Evolutionary conservation across 1,140 invertebrate species (phyloP).

Genomic region (Brachionus rubens): DNA sequence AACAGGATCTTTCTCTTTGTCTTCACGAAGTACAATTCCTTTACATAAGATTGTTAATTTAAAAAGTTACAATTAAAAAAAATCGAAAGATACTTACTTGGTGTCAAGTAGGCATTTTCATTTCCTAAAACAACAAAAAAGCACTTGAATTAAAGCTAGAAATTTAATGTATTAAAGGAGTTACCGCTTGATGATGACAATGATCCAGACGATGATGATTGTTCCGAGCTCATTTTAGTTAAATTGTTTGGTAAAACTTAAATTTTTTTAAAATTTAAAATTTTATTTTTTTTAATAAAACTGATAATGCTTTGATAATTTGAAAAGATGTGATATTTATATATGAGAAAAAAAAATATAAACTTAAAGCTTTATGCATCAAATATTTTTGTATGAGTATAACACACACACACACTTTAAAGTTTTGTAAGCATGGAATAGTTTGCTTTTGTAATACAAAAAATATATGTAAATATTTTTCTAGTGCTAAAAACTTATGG

Average conservation of each 20-base stretch:
- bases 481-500: too few species aligned
- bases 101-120: not conserved
- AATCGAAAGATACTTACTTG: not conserved
- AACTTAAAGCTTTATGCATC: constrained; percentile 3
- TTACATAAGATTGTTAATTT: too few species aligned
- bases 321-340: constrained; percentile 37
- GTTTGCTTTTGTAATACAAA: constrained; percentile 26
- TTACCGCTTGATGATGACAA: not conserved
- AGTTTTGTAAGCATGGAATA: constrained; percentile 22
- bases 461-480: too few species aligned
- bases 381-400: constrained; percentile 28
- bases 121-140: not conserved
- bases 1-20: not conserved
- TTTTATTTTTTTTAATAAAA: not conserved
- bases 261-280: not conserved
- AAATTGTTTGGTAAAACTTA: too few species aligned
- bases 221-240: not conserved
- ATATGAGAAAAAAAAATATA: not conserved
- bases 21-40: not conserved
- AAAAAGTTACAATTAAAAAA: not conserved
- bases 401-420: too few species aligned
- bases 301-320: constrained; percentile 2
- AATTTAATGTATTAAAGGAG: not conserved
- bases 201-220: not conserved
- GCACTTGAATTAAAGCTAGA: not conserved